These are phyloP conservation scores for Synanthedon formicaeformis DNA, from an alignment of 2,888 invertebrate species.

Conservation along the genomic window DNA sequence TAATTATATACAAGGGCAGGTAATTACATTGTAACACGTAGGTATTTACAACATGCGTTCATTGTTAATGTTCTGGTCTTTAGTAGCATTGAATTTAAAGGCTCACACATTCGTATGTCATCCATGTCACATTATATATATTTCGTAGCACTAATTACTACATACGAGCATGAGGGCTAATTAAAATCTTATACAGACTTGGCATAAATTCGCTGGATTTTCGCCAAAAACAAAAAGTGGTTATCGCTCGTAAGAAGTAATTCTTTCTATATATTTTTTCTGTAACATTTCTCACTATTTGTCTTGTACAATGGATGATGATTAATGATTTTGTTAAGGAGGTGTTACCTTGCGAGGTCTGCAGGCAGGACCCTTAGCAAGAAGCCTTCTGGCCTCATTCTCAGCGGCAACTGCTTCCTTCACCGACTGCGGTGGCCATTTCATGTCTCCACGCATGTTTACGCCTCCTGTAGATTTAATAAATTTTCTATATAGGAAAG, in stretches of 20 bases:
- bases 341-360: conserved; percentile 75
- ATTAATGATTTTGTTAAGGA: too few relatives aligned
- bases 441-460: conserved; percentile 87
- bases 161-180: not conserved
- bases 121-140: not conserved
- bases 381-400: conserved; percentile 76
- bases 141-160: not conserved
- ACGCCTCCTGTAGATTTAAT: conserved; percentile 72
- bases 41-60: not conserved
- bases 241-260: too few relatives aligned
- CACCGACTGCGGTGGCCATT: conserved; percentile 87
- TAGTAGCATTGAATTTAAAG: conserved; percentile 9
- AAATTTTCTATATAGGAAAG: not conserved
- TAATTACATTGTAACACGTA: too few relatives aligned
- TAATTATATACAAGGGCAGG: too few relatives aligned
- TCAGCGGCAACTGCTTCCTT: conserved; percentile 80
- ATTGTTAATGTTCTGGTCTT: not conserved
- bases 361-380: conserved; percentile 81
- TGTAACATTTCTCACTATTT: too few relatives aligned
- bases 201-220: too few relatives aligned
- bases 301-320: too few relatives aligned
- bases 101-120: conserved; percentile 4
- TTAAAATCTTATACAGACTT: too few relatives aligned
- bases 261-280: too few relatives aligned
- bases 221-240: too few relatives aligned